A percentile compares a stretch with the other conserved stretches of the same genome.
Evolutionary conservation across 2,113 vertebrate species (phyloP).

Genomic region (Pleuronectes platessa): DNA sequence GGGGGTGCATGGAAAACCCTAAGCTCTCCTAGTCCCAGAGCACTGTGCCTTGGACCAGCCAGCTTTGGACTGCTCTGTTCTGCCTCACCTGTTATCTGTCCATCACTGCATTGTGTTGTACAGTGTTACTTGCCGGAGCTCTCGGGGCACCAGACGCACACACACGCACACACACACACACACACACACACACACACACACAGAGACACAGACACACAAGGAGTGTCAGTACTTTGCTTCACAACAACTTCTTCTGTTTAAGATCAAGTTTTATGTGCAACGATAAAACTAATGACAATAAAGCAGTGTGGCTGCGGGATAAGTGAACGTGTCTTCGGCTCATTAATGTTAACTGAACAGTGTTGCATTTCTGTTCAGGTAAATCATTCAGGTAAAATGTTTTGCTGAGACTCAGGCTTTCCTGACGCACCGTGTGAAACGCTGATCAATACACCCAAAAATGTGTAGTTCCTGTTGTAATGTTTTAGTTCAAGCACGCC

Average conservation of each 20-base stretch:
- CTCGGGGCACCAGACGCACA: not conserved
- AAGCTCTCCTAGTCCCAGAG: conserved; percentile 63
- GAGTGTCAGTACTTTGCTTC: not conserved
- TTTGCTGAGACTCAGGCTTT: not conserved
- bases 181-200: not conserved
- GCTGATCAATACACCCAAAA: not conserved
- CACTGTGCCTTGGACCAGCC: conserved; percentile 50
- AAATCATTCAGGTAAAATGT: not conserved
- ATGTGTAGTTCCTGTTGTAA: not conserved
- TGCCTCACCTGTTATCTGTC: conserved; percentile 77
- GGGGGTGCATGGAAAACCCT: conserved; percentile 67
- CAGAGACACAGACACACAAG: not conserved
- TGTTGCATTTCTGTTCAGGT: not conserved
- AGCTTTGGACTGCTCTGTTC: conserved; percentile 53
- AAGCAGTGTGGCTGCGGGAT: not conserved
- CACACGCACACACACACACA: no score
- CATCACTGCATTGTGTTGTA: conserved; percentile 62
- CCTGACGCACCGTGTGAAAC: not conserved
- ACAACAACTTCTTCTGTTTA: not conserved
- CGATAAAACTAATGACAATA: not conserved
- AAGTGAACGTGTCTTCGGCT: not conserved
- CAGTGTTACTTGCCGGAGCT: not conserved
- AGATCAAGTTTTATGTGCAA: not conserved
- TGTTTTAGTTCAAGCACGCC: not conserved
- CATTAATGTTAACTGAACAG: not conserved